Percentiles rank a stretch among this genome's conserved stretches.
phyloP scores from a whole-genome alignment of 2,888 invertebrate genomes.

The Sarcophaga caerulescens region DNA sequence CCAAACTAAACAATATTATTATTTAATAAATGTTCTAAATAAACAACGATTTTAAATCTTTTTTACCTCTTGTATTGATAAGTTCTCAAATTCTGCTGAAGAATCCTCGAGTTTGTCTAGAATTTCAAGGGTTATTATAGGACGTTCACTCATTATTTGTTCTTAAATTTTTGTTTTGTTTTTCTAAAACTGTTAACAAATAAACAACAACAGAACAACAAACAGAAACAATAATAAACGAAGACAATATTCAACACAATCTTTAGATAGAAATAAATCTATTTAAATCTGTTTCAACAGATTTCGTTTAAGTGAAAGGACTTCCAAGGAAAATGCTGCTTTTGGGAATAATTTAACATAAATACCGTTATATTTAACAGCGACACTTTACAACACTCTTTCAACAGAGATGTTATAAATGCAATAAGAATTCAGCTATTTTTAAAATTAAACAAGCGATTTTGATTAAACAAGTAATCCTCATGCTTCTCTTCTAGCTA shows the following conservation, averaged over 20 bases:
- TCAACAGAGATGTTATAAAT: no score
- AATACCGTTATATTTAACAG: conserved; percentile 12
- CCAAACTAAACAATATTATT: not conserved
- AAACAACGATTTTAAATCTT: no score
- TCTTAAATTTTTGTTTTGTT: not conserved
- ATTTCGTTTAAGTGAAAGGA: not conserved
- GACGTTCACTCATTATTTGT: conserved; percentile 10
- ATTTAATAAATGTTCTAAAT: no score
- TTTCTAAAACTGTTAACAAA: not conserved
- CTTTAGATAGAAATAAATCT: not conserved
- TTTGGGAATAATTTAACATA: not conserved
- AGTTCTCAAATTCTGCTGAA: not conserved
- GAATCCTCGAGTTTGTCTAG: conserved; percentile 10
- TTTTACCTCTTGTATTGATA: not conserved
- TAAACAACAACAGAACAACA: conserved; percentile 1
- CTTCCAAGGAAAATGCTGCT: not conserved
- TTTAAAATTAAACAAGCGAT: no score
- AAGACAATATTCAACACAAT: conserved; percentile 2
- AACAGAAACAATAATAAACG: not conserved
- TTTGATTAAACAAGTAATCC: no score
- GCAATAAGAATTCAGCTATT: no score
- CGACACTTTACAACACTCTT: conserved; percentile 17
- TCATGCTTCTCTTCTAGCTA: no score
- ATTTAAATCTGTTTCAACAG: not conserved
- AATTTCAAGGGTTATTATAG: not conserved